These are phyloP conservation scores for Pteruthius melanotis DNA, from an alignment of 2,113 vertebrate species.

Conservation along the genomic window DNA sequence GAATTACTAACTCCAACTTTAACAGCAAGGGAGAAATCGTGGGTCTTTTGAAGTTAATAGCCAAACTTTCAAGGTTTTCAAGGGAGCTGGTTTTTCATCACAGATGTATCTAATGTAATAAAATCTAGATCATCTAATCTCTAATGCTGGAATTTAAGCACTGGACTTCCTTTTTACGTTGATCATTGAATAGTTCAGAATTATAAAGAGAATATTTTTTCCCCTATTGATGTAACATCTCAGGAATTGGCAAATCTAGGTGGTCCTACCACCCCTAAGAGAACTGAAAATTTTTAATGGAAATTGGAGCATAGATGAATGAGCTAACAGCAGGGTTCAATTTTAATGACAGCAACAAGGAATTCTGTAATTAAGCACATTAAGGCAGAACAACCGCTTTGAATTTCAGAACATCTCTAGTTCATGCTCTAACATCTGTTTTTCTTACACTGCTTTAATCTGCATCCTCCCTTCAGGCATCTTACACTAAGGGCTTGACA, in stretches of 20 bases:
- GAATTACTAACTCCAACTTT: constrained; percentile 11
- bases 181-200: constrained; percentile 11
- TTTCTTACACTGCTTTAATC: constrained; percentile 55
- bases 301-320: constrained; percentile 51
- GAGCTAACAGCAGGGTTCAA: constrained; percentile 53
- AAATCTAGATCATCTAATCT: constrained; percentile 16
- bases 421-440: constrained; percentile 51
- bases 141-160: constrained; percentile 12
- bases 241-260: constrained; percentile 13
- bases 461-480: constrained; percentile 48
- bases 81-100: background rate
- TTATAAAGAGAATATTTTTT: constrained; percentile 19
- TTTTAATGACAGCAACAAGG: constrained; percentile 61
- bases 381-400: constrained; percentile 59
- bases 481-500: constrained; percentile 41
- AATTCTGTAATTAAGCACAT: constrained; percentile 62
- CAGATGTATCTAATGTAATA: constrained; percentile 10
- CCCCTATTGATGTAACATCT: constrained; percentile 20
- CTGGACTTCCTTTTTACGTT: constrained; percentile 15
- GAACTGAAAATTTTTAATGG: constrained; percentile 11
- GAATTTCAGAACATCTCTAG: constrained; percentile 57
- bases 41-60: constrained; percentile 16
- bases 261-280: constrained; percentile 23
- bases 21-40: constrained; percentile 19
- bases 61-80: constrained; percentile 33